Evolutionary conservation across 1,140 invertebrate species (phyloP), one percentile per base, ranked within the genome.

Genomic region (Anoplophora glabripennis): DNA sequence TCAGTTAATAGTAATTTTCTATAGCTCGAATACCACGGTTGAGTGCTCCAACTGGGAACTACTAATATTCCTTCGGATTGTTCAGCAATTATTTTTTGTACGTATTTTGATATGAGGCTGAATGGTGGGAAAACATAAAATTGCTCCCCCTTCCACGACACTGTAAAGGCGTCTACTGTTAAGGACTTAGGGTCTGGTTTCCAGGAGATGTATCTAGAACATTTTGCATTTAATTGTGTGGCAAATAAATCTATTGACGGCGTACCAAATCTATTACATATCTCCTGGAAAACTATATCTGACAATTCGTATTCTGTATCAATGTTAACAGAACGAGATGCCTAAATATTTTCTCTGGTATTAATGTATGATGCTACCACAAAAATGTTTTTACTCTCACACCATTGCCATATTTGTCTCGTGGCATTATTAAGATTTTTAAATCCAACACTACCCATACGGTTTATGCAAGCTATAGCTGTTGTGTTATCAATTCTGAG

Each of bases 301-400:
- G 45, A 47, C 21, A 47, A 28, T 15, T 7, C 14, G 36, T 48
- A 59, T 28, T 59, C 57, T 4, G 57, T 59, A 7, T 53, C 40
- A 14, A 11, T 44, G 14, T 3, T 5, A 17, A 46, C 8, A 3
- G 48, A 47, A 12, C 70, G 14, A 9, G 69, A 71, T 47, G 70
- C 66, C 18, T 54, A 59, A 0, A 54, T 18, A 53, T 73, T 72
- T 14, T 76, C 62, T 45, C 65, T 66, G 1, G 75, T 70, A 45
- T 66, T 71, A 5, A 77, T 69, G 45, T 76, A 76, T 1, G 74
- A 72, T 3, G 72, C 73, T 35, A 68, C 68, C 3, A 76, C 3
- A 58, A 52, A 74, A 18, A 76, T 56, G 4, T 69, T 63, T 14
- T 68, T 57, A 0, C 35, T 21, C 57, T 77, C 73, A 46, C 71